phyloP scores from a whole-genome alignment of 2,888 invertebrate species.

The Euproctis similis region DNA sequence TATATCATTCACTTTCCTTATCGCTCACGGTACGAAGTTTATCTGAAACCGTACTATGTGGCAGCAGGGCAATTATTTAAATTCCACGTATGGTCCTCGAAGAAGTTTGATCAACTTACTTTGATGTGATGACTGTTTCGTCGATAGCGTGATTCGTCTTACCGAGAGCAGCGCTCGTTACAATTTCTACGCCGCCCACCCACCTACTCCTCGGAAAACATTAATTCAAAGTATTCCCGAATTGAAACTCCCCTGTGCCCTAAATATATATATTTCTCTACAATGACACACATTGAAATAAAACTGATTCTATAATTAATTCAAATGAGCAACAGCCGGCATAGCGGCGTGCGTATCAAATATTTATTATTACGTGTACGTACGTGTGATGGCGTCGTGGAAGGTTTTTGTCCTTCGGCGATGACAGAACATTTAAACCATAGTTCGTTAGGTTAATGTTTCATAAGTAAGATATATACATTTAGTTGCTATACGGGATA shows the following conservation, averaged over 20 bases:
- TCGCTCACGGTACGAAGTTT: no score
- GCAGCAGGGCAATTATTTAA: no score
- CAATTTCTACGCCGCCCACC: slow-evolving; percentile 28
- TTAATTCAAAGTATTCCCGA: slow-evolving; percentile 42
- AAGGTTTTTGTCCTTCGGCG: no score
- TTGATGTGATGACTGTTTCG: no score
- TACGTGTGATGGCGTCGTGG: slow-evolving; percentile 1
- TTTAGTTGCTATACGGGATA: no score
- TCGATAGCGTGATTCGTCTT: slow-evolving; percentile 18
- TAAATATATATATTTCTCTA: slow-evolving; percentile 33
- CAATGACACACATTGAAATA: slow-evolving; percentile 26
- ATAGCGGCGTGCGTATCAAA: slow-evolving; percentile 8
- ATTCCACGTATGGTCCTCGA: no score
- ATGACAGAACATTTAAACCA: no score
- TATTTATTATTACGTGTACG: slow-evolving; percentile 9
- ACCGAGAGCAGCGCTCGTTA: slow-evolving; percentile 19
- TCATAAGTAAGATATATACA: no score
- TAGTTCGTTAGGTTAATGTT: no score
- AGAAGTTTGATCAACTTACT: no score
- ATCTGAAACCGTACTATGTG: no score
- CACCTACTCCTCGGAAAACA: slow-evolving; percentile 33
- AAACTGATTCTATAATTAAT: slow-evolving; percentile 23
- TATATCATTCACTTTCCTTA: no score
- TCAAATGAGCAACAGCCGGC: slow-evolving; percentile 12
- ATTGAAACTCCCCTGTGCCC: slow-evolving; percentile 41